Conservation (phyloP, 2,113 vertebrate genomes). For the Hystrix brachyura region DNA sequence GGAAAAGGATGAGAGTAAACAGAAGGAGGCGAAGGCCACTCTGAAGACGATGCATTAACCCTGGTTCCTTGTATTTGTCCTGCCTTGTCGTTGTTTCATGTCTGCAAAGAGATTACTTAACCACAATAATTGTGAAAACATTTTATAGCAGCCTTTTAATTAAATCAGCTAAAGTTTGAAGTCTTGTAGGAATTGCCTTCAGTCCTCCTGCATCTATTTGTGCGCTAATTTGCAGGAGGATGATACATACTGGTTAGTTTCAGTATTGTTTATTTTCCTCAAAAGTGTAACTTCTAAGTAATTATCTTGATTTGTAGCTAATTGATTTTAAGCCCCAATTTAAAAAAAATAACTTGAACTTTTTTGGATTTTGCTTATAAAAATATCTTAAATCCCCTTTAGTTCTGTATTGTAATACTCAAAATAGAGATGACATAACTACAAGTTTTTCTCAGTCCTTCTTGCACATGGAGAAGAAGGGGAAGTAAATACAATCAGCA, state of each 20-base stretch:
- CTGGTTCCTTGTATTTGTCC: neutral
- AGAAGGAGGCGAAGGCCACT: neutral
- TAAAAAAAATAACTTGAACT: neutral
- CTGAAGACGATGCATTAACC: neutral
- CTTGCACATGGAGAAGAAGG: neutral
- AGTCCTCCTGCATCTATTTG: neutral
- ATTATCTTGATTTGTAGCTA: neutral
- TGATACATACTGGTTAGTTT: neutral
- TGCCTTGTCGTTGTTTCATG: neutral
- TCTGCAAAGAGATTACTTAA: neutral
- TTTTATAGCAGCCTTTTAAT: neutral
- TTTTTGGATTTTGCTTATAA: neutral
- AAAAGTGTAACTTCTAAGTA: neutral
- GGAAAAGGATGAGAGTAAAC: neutral
- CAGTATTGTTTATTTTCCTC: neutral
- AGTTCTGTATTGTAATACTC: neutral
- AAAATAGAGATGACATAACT: neutral
- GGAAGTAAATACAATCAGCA: neutral
- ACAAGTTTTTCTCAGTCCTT: neutral
- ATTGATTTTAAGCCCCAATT: slow-evolving; percentile 14
- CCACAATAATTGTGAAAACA: neutral
- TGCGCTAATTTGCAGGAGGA: neutral
- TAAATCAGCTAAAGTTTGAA: neutral
- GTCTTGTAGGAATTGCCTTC: neutral
- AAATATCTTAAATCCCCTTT: neutral